Evolutionary conservation across 2,113 vertebrate species (phyloP), one percentile per base, ranked within the genome.

Genomic region (Xerus inauris): DNA sequence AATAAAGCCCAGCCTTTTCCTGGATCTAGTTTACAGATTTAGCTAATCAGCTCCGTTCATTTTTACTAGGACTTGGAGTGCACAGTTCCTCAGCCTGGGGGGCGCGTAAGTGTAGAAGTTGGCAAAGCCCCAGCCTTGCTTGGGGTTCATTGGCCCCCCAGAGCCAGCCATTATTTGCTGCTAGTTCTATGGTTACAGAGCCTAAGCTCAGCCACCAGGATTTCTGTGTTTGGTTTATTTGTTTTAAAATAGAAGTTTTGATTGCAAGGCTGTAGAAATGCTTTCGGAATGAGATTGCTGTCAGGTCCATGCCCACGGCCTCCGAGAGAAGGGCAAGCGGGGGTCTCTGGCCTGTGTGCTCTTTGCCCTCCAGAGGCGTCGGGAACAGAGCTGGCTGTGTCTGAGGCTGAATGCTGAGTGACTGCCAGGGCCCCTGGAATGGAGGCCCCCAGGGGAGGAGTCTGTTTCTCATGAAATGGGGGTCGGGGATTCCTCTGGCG

Each of bases 1-100:
- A 95, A 65, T 80, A 67, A 92, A 96, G 83, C 87, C n/a, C 85
- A 94, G 92, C 90, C 64, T 95, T 91, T 85, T 91, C 92, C 92
- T 96, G 93, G 88, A 59, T 91, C 77, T 84, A 3, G 38, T 72
- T 87, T 59, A 75, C 0, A 4, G 72, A 77, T 76, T 81, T 84
- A 91, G 51, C 90, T 67, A 22, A 87, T 54, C 26, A 76, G 89
- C 71, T 67, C 59, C n/a, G 1, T 57, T 17, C 1, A 0, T 64
- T 81, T 75, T 92, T 77, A 22, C 91, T 62, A 19, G 89, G 79
- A 59, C 90, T 75, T 26, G 79, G 94, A 93, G 95, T 59, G 13
- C 19, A 8, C 24, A 22, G 87, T 51, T 59, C 54, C 47, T 24
- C 7, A 1, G 93, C 93, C 42, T 20, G 54, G 49, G 32, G 86